Evolutionary conservation across 2,888 invertebrate species (phyloP).

Genomic region (Lordiphosa andalusiaca): DNA sequence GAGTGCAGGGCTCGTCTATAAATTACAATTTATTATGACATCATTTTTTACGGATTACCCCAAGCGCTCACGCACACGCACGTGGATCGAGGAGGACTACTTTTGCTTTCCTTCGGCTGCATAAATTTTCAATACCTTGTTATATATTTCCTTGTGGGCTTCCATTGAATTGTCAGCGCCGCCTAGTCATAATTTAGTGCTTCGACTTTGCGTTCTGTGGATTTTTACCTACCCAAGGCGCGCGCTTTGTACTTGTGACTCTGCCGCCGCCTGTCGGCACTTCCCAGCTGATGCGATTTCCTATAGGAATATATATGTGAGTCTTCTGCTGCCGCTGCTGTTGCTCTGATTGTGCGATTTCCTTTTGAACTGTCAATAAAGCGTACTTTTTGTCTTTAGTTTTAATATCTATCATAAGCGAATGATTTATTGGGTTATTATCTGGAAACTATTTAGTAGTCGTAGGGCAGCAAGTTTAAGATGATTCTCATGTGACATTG

Average conservation of each 20-base stretch:
- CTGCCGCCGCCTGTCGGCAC: constrained; percentile 50
- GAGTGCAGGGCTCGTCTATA: constrained; percentile 54
- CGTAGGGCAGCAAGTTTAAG: no score
- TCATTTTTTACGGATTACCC: constrained; percentile 72
- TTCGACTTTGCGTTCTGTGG: constrained; percentile 50
- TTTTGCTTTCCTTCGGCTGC: constrained; percentile 49
- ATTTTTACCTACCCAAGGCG: constrained; percentile 11
- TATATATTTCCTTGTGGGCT: constrained; percentile 56
- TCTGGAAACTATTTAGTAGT: constrained; percentile 5
- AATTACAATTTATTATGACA: constrained; percentile 75
- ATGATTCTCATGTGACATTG: no score
- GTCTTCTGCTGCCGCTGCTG: constrained; percentile 49
- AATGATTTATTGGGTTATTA: constrained; percentile 59
- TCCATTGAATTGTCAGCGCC: constrained; percentile 70
- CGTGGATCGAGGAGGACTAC: constrained; percentile 46
- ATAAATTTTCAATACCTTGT: constrained; percentile 57
- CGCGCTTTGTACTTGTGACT: background rate
- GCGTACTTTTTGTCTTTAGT: constrained; percentile 2
- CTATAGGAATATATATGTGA: constrained; percentile 30
- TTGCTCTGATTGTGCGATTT: constrained; percentile 54
- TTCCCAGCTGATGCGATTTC: constrained; percentile 44
- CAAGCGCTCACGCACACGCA: constrained; percentile 37
- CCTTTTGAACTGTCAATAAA: constrained; percentile 20
- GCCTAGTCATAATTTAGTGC: constrained; percentile 72
- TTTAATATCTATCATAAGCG: constrained; percentile 27